phyloP scores from a whole-genome alignment of 1,140 invertebrate genomes.

The Tetragonula clypearis region DNA sequence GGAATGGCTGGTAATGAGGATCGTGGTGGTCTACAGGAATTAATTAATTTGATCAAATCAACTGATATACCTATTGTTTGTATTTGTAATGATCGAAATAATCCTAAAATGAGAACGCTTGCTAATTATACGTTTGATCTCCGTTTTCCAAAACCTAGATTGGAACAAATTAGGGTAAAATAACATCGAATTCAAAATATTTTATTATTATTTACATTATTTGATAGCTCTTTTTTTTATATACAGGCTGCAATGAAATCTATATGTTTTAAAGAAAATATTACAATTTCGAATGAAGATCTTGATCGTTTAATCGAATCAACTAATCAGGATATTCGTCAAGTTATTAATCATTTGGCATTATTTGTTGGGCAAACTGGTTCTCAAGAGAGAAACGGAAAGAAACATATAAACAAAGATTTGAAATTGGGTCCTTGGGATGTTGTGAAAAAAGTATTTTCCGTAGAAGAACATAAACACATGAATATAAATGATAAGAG shows the following conservation, averaged over 20 bases:
- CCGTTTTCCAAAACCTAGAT: constrained; percentile 89
- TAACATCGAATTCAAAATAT: background rate
- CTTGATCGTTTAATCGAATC: constrained; percentile 93
- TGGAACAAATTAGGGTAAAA: constrained; percentile 94
- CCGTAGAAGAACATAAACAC: constrained; percentile 88
- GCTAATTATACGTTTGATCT: constrained; percentile 98
- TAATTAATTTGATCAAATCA: constrained; percentile 96
- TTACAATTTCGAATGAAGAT: constrained; percentile 90
- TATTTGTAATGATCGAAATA: constrained; percentile 98
- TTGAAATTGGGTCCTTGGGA: constrained; percentile 97
- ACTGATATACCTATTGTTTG: constrained; percentile 97
- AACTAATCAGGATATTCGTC: constrained; percentile 96
- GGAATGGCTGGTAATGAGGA: constrained; percentile 99
- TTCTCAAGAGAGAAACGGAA: constrained; percentile 80
- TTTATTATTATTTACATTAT: background rate
- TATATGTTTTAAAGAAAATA: constrained; percentile 95
- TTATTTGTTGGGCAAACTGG: constrained; percentile 86
- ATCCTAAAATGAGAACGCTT: constrained; percentile 96
- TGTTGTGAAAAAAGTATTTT: constrained; percentile 94
- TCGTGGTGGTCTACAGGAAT: constrained; percentile 96
- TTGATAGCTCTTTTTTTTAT: background rate
- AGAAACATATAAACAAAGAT: constrained; percentile 89
- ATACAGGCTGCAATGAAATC: constrained; percentile 92
- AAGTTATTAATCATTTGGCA: constrained; percentile 94
- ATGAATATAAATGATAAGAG: constrained; percentile 94